phyloP scores from a whole-genome alignment of 2,113 vertebrate species.

The Pterophyllum scalare region DNA sequence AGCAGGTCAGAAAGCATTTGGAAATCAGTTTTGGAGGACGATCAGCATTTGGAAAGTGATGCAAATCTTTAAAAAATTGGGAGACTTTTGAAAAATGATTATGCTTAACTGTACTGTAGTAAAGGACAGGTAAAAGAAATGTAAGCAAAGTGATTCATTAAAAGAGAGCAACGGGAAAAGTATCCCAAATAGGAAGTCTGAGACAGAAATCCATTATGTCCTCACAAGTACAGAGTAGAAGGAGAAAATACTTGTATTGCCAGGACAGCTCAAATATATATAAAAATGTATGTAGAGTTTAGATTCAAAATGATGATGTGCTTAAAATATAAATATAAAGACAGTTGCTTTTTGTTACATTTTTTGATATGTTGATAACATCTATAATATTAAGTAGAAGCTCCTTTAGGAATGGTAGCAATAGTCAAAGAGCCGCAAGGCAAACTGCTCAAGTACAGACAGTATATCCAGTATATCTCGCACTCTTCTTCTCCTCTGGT shows the following conservation, averaged over 20 bases:
- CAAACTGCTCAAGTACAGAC: conserved; percentile 12
- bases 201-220: not conserved
- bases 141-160: not conserved
- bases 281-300: rapidly evolving
- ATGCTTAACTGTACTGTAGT: not conserved
- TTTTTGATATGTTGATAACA: not conserved
- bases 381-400: not conserved
- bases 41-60: not conserved
- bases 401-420: not conserved
- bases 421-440: not conserved
- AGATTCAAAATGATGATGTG: not conserved
- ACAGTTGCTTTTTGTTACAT: not conserved
- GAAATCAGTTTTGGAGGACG: too few species aligned
- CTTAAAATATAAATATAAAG: not conserved
- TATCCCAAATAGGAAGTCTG: not conserved
- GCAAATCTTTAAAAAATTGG: not conserved
- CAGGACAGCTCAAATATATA: not conserved
- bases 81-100: not conserved
- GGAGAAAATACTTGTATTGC: not conserved
- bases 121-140: not conserved
- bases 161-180: not conserved
- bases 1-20: not conserved
- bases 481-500: not conserved
- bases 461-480: not conserved
- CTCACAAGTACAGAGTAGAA: not conserved